phyloP scores from a whole-genome alignment of 2,888 invertebrate genomes.

The Argyresthia goedartella region DNA sequence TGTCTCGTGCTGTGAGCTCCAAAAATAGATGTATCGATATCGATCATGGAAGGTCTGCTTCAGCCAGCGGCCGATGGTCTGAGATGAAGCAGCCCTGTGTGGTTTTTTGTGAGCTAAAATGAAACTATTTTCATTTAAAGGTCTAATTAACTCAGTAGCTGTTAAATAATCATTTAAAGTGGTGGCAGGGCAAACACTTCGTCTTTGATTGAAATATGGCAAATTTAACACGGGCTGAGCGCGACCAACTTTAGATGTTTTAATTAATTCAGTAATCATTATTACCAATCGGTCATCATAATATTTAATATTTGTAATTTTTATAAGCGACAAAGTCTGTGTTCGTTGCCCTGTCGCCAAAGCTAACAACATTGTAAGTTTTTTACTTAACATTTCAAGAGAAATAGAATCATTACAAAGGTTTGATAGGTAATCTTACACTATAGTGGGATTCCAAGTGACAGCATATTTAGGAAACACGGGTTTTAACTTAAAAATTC shows the following conservation, averaged over 20 bases:
- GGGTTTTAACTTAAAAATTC: no score
- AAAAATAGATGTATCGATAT: not conserved
- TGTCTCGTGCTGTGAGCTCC: not conserved
- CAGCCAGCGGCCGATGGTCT: not conserved
- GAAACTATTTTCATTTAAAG: not conserved
- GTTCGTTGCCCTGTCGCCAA: no score
- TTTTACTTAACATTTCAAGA: no score
- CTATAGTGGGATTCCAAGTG: no score
- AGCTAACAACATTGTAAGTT: no score
- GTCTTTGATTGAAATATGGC: conserved; percentile 3
- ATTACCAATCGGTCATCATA: not conserved
- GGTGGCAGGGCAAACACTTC: not conserved
- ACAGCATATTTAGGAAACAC: no score
- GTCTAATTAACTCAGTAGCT: not conserved
- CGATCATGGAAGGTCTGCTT: not conserved
- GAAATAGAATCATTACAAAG: no score
- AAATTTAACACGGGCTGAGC: conserved; percentile 4
- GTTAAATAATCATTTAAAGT: not conserved
- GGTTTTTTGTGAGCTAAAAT: not conserved
- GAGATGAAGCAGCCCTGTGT: not conserved
- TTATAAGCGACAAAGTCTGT: no score
- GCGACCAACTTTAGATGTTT: conserved; percentile 2
- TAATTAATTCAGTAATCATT: conserved; percentile 2
- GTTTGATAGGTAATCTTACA: no score
- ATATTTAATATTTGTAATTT: no score